Conservation (phyloP, 2,888 invertebrate species). For the Microchrysa polita region DNA sequence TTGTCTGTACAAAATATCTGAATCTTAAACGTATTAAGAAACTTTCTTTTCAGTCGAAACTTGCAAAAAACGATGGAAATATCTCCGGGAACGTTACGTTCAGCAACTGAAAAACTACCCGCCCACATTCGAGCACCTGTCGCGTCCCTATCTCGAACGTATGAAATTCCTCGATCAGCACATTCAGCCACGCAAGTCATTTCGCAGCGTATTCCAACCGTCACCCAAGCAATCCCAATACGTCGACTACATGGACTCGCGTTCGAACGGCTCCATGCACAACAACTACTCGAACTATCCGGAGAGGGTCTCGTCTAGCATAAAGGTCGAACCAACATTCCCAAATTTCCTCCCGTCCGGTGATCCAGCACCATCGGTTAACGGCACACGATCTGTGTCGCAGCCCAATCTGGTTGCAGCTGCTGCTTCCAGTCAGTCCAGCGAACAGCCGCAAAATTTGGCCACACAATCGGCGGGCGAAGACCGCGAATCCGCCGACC, state of each 20-base stretch:
- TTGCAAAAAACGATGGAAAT: conserved; percentile 65
- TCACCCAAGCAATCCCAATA: conserved; percentile 61
- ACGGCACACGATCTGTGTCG: not conserved
- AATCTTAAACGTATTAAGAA: not conserved
- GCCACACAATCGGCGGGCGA: conserved; percentile 46
- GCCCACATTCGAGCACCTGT: conserved; percentile 63
- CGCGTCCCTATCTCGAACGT: conserved; percentile 64
- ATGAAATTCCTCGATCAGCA: conserved; percentile 65
- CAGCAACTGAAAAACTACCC: conserved; percentile 64
- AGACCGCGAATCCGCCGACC: conserved; percentile 34
- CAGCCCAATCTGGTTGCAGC: not conserved
- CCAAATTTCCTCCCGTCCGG: conserved; percentile 57
- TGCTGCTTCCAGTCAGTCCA: not conserved
- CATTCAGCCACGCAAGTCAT: conserved; percentile 64
- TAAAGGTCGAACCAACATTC: conserved; percentile 54
- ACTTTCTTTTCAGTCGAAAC: conserved; percentile 59
- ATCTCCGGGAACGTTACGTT: conserved; percentile 63
- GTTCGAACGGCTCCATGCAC: conserved; percentile 60
- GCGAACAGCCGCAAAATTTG: conserved; percentile 37
- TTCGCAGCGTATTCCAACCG: conserved; percentile 61
- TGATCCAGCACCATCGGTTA: not conserved
- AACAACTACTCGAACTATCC: conserved; percentile 11
- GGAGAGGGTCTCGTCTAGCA: conserved; percentile 19
- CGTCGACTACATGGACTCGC: conserved; percentile 62
- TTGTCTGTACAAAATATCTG: not conserved